Conservation (phyloP, 2,888 invertebrate genomes). For the Zootermopsis nevadensis region DNA sequence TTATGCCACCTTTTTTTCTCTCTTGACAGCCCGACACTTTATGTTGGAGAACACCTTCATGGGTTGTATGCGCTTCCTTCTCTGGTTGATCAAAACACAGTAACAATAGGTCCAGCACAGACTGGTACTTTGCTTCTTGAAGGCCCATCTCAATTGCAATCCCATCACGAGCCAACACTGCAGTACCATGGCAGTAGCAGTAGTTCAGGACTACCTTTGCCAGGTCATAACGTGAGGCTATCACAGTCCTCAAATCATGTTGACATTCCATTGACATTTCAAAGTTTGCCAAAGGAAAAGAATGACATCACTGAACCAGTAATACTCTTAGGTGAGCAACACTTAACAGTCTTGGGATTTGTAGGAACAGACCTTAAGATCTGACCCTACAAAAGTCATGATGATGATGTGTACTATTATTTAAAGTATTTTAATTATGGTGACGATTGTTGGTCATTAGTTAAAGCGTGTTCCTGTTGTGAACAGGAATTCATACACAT, state of each 20-base stretch:
- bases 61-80: slow-evolving; percentile 94
- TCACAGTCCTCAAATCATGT: slow-evolving; percentile 38
- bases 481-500: too few species aligned
- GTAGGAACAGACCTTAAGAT: too few species aligned
- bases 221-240: slow-evolving; percentile 46
- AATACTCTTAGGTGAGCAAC: slow-evolving; percentile 52
- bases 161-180: neutral
- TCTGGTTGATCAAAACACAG: slow-evolving; percentile 89
- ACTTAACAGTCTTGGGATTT: neutral
- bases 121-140: slow-evolving; percentile 78
- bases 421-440: too few species aligned
- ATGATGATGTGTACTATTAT: too few species aligned
- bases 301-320: slow-evolving; percentile 41
- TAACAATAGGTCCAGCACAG: slow-evolving; percentile 81
- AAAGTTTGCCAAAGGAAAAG: slow-evolving; percentile 49
- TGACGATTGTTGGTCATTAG: too few species aligned
- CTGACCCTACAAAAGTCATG: too few species aligned
- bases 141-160: slow-evolving; percentile 72
- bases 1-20: too few species aligned
- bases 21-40: slow-evolving; percentile 83
- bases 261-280: slow-evolving; percentile 46
- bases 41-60: slow-evolving; percentile 88
- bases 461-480: too few species aligned
- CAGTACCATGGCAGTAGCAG: neutral
- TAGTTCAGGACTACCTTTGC: slow-evolving; percentile 29